Evolutionary conservation across 2,888 invertebrate genomes (phyloP).

Genomic region (Ernsta delagoae): DNA sequence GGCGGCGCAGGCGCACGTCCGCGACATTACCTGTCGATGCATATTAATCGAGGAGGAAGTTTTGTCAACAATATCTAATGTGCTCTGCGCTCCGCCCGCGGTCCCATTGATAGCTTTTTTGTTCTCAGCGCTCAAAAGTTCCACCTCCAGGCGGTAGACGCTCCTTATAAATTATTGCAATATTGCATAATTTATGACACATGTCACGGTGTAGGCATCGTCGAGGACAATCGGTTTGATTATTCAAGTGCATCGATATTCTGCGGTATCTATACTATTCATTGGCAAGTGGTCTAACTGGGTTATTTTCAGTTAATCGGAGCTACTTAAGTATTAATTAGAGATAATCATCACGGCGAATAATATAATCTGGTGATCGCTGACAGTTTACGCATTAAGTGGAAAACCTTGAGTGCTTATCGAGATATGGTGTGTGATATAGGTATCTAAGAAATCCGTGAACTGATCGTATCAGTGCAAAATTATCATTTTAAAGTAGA

Average conservation of each 20-base stretch:
- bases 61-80: conserved; percentile 85
- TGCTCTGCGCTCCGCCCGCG: conserved; percentile 72
- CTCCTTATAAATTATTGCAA: conserved; percentile 70
- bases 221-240: conserved; percentile 63
- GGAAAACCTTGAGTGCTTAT: conserved; percentile 63
- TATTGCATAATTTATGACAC: conserved; percentile 74
- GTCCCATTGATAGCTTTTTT: conserved; percentile 78
- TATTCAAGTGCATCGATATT: conserved; percentile 56
- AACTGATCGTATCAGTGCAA: conserved; percentile 43
- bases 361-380: conserved; percentile 67
- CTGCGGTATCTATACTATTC: conserved; percentile 58
- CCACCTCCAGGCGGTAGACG: conserved; percentile 61
- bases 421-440: conserved; percentile 41
- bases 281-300: conserved; percentile 69
- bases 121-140: conserved; percentile 63
- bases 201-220: conserved; percentile 44
- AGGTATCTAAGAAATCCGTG: conserved; percentile 45
- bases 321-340: conserved; percentile 74
- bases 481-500: conserved; percentile 46
- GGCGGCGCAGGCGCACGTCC: conserved; percentile 72
- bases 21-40: conserved; percentile 79
- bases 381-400: conserved; percentile 60
- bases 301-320: conserved; percentile 77
- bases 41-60: conserved; percentile 83
- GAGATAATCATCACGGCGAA: conserved; percentile 73